phyloP scores from a whole-genome alignment of 2,888 invertebrate species.

The Drosophila melanocephala region DNA sequence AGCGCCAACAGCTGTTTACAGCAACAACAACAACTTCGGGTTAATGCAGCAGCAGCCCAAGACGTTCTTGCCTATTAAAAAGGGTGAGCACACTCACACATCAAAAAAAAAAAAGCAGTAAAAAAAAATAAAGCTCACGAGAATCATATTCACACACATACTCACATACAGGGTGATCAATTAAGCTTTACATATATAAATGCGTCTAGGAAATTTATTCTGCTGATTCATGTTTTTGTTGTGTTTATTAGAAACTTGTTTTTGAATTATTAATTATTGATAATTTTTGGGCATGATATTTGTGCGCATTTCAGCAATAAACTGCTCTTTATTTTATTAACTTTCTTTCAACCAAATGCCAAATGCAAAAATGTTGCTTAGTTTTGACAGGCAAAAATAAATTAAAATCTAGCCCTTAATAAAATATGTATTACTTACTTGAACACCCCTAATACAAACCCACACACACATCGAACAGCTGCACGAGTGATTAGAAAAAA shows the following conservation, averaged over 20 bases:
- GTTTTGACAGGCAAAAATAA: not conserved
- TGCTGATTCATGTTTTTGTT: not conserved
- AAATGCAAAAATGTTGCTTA: not conserved
- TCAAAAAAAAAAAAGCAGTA: not conserved
- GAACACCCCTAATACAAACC: not conserved
- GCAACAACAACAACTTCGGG: constrained; percentile 50
- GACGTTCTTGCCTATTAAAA: constrained; percentile 76
- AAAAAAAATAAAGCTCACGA: constrained; percentile 1
- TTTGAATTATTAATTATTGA: not conserved
- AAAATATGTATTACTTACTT: constrained; percentile 2
- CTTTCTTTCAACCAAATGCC: not conserved
- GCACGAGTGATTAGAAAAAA: not conserved
- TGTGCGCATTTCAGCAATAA: not conserved
- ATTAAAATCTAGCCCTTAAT: not conserved
- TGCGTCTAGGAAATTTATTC: not conserved
- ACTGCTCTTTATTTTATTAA: not conserved
- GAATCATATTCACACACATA: constrained; percentile 7
- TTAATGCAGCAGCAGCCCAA: constrained; percentile 71
- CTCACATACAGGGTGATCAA: not conserved
- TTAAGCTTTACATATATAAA: constrained; percentile 4
- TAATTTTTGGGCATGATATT: not conserved
- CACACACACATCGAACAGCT: not conserved
- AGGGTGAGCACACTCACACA: constrained; percentile 77
- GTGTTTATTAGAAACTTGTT: not conserved
- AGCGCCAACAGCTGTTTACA: constrained; percentile 45